A percentile compares a stretch with the other conserved stretches of the same genome.
These are phyloP conservation scores for Pipistrellus pipistrellus DNA, from an alignment of 2,797 vertebrate genomes.

Conservation along the genomic window DNA sequence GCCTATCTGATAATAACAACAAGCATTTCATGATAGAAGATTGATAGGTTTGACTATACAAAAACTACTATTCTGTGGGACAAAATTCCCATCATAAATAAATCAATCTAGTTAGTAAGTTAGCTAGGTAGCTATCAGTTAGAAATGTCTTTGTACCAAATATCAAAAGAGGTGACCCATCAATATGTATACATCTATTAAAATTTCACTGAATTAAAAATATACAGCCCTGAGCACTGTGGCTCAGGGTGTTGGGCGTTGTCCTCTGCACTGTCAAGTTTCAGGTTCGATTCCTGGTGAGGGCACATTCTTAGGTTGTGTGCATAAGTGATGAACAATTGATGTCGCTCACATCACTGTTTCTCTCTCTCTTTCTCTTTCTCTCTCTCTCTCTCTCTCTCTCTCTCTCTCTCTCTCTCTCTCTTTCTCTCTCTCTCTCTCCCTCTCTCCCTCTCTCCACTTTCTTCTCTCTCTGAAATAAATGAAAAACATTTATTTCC, in stretches of 20 bases:
- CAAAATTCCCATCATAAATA: slow-evolving; percentile 7
- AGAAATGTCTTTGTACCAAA: background rate
- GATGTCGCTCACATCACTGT: background rate
- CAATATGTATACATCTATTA: background rate
- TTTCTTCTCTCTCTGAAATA: background rate
- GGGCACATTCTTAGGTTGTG: background rate
- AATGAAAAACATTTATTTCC: background rate
- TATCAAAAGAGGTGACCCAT: background rate
- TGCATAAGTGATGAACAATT: no score
- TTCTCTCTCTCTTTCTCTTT: background rate
- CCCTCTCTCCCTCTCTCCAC: background rate
- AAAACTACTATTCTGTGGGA: background rate
- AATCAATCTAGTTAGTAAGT: background rate
- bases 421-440: background rate
- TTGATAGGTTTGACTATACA: background rate
- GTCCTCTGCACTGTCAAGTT: background rate
- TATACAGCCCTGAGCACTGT: background rate
- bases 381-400: background rate
- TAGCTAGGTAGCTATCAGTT: background rate
- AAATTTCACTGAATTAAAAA: background rate
- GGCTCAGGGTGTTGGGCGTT: background rate
- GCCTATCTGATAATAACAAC: background rate
- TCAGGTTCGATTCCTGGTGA: background rate
- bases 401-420: background rate
- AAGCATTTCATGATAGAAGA: slow-evolving; percentile 26